Base-by-base conservation (phyloP, 1,140 invertebrate species). In the Proctacanthus coquilletti region DNA sequence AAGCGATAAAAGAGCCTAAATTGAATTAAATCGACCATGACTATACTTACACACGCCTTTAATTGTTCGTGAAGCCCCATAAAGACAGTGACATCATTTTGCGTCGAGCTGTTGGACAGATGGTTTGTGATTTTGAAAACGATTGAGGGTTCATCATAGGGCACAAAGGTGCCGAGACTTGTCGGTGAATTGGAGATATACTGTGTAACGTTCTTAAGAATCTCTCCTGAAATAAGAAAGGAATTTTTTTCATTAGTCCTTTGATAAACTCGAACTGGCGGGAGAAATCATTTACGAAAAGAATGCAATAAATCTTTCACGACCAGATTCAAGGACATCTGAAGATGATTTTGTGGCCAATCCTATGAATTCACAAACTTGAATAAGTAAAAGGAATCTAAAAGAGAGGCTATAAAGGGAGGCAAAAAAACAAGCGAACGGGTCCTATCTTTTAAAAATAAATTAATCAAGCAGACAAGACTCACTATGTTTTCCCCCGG, bases 141-240 rank as follows among this genome's bases (percentile, higher is more conserved):
- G 15, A 47, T 31, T 2, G 44, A 30, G 5, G 44, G 31, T 31
- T 52, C 50, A 18, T 48, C 42, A 15, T 31, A 39, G 2, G 43
- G 44, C 13, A 45, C 20, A 9, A 18, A 14, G 20, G 13, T 41
- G 4, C 42, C 41, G 21, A 47, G 43, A 10, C 34, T 34, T 17
- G 38, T 40, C 3, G 47, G 48, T 14, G 35, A 42, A 18, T 45
- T 39, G 2, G 36, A 41, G 39, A 53, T 46, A 35, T 47, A 51
- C n/a, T 48, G 36, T n/a, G 45, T 39, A 3, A 48, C 45, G 34
- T 47, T 44, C 4, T 39, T 34, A 23, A 53, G 33, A 23, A 40
- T 29, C 27, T 46, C 40, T 23, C 34, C 45, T 47, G 34, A n/a
- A 45, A 42, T 37, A 10, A 11, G 11, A 31, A 27, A 25, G 14